phyloP scores from a whole-genome alignment of 1,140 invertebrate genomes.

The Delia radicum region DNA sequence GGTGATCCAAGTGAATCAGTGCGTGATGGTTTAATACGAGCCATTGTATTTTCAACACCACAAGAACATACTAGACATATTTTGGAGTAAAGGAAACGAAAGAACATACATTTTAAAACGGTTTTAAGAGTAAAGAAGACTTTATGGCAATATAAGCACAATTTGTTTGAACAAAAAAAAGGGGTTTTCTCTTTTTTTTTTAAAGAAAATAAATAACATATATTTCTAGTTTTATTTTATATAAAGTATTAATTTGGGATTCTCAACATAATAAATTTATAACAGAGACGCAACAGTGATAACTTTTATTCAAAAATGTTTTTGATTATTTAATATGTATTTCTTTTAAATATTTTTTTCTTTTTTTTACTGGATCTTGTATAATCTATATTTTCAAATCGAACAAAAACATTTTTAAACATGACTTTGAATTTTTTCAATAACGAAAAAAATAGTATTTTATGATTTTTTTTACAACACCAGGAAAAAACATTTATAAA shows the following conservation, averaged over 20 bases:
- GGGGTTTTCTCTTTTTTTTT: neutral
- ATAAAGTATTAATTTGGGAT: neutral
- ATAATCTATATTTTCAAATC: no score
- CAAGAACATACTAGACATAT: conserved; percentile 43
- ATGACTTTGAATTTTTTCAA: no score
- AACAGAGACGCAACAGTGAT: no score
- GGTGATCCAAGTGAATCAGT: conserved; percentile 67
- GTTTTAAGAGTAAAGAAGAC: conserved; percentile 10
- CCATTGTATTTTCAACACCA: conserved; percentile 66
- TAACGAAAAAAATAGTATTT: no score
- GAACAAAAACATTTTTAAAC: no score
- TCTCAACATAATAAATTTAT: no score
- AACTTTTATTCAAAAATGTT: no score
- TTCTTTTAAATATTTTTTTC: neutral
- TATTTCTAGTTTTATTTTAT: neutral
- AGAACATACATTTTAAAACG: neutral
- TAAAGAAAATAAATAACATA: neutral
- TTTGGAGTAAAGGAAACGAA: conserved; percentile 34
- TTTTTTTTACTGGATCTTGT: neutral
- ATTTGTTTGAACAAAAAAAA: conserved; percentile 17
- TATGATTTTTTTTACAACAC: no score
- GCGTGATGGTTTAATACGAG: conserved; percentile 72
- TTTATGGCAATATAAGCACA: conserved; percentile 15
- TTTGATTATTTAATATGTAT: neutral
- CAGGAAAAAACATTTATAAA: no score